A percentile compares a stretch with the other conserved stretches of the same genome.
Conservation (phyloP, 2,113 vertebrate species). For the Passer domesticus region DNA sequence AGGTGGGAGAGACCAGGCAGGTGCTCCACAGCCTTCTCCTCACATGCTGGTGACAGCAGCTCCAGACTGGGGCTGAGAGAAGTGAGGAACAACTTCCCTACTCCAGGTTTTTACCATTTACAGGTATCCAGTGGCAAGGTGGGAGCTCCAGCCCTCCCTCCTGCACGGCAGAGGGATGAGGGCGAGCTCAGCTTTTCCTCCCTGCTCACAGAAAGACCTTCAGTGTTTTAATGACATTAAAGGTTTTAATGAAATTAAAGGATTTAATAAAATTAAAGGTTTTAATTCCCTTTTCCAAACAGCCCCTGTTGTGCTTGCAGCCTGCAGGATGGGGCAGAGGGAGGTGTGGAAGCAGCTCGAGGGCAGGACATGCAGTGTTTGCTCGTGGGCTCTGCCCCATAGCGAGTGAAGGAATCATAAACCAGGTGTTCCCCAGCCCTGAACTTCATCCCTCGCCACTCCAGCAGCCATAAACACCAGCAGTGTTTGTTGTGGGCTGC, state of each 20-base stretch:
- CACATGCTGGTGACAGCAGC: fast-evolving
- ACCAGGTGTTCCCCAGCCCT: not conserved
- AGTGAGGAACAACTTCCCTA: fast-evolving
- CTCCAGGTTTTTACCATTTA: not conserved
- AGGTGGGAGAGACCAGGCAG: not conserved
- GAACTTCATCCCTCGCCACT: not conserved
- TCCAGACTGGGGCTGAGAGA: not conserved
- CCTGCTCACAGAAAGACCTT: not conserved
- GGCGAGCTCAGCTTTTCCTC: not conserved
- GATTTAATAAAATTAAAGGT: too few species aligned
- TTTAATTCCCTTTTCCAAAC: not conserved
- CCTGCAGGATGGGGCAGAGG: not conserved
- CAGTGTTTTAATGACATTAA: too few species aligned
- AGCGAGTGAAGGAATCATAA: not conserved
- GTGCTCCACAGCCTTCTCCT: not conserved
- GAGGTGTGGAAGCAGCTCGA: not conserved
- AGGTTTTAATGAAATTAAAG: too few species aligned
- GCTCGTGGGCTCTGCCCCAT: not conserved
- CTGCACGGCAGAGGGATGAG: not conserved
- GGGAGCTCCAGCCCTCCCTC: not conserved
- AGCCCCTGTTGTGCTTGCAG: not conserved
- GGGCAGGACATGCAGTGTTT: not conserved
- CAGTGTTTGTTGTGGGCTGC: not conserved
- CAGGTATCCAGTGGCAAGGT: not conserved
- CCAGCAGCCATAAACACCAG: not conserved